Conservation (phyloP, 2,888 invertebrate species). For the Yponomeuta evonymella region DNA sequence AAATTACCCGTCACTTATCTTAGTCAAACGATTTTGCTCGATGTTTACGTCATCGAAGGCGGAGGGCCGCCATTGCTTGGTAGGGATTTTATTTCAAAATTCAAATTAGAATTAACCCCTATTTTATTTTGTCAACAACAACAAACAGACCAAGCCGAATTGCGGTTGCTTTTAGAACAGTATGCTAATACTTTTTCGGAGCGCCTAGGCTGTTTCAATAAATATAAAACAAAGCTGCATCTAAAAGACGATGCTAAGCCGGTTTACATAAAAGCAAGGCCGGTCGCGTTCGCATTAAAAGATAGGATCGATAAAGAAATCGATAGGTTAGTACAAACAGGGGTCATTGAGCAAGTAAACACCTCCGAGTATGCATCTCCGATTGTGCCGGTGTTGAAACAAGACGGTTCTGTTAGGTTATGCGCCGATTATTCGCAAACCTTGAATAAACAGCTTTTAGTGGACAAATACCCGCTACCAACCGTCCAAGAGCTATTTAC, state of each 20-base stretch:
- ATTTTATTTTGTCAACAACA: not conserved
- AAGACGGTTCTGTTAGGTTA: no score
- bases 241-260: slow-evolving; percentile 16
- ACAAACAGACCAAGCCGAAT: not conserved
- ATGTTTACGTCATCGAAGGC: no score
- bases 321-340: slow-evolving; percentile 11
- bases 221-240: slow-evolving; percentile 12
- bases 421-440: slow-evolving; percentile 11
- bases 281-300: slow-evolving; percentile 14
- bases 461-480: slow-evolving; percentile 16
- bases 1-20: no score
- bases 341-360: slow-evolving; percentile 13
- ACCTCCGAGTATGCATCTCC: slow-evolving; percentile 18
- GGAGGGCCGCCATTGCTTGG: no score
- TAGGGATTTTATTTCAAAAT: not conserved
- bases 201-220: slow-evolving; percentile 16
- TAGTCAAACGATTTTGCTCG: no score
- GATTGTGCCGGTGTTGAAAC: no score
- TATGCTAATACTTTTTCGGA: slow-evolving; percentile 16
- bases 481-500: slow-evolving; percentile 17
- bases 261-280: slow-evolving; percentile 15
- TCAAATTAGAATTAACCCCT: slow-evolving; percentile 10
- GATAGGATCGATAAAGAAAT: slow-evolving; percentile 16
- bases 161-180: not conserved
- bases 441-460: slow-evolving; percentile 18